Base-by-base conservation (phyloP, 2,113 vertebrate species). In the Odobenus rosmarus region DNA sequence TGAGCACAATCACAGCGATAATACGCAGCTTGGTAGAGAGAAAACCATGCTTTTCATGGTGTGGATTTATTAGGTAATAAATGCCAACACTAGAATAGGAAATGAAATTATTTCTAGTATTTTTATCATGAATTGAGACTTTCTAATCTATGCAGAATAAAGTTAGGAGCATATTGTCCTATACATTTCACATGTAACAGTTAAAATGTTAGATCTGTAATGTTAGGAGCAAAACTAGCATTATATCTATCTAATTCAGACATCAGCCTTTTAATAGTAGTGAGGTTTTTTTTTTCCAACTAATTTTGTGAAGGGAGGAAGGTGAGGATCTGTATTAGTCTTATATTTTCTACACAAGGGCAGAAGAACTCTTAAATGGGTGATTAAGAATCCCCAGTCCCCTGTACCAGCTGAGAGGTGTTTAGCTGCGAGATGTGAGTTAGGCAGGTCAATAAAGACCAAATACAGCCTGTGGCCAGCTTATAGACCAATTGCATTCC, bases 121-220 rank as follows among this genome's bases (percentile, higher is more conserved):
- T 53, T 88, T 96, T 91, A 91, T 92, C 42, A 67, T 88, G 77
- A 95, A 88, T 61, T 81, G 46, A 92, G 71, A 67, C 31, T 72
- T 93, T 80, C 79, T 28, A 51, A 82, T 97, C 59, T 88, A 82
- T 64, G 13, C 36, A 94, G 82, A 90, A 83, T 90, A 49, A 92
- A 79, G 39, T 94, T 94, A 71, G 72, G 39, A 93, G n/a, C 13
- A 18, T 61, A 39, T 83, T 80, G 72, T 55, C 53, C 57, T 53
- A 5, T 89, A 18, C 33, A 31, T 96, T 80, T 96, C 79, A 81
- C 33, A 79, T 53, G 19, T 55, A 72, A n/a, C 61, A 77, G 69
- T 88, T 90, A 95, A 97, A 92, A 88, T 96, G 72, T 85, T 91
- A 91, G 76, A 23, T 94, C 49, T 76, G 23, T 80, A 90, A 57